Evolutionary conservation across 2,888 invertebrate genomes (phyloP).

Genomic region (Cephus spinipes): DNA sequence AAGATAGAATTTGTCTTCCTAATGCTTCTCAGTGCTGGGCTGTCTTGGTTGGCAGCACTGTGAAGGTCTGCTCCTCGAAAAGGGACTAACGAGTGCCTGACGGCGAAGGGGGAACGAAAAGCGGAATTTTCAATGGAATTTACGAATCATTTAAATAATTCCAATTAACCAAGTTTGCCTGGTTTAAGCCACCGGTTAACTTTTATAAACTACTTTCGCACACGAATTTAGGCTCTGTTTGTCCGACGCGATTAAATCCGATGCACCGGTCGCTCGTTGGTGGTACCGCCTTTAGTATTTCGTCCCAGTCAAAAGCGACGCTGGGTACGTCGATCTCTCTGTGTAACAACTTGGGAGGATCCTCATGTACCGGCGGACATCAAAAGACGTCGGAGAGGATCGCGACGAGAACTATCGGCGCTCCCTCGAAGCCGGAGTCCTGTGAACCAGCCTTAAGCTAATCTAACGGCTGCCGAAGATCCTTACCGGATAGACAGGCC

Average conservation of each 20-base stretch:
- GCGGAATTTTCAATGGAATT: neutral
- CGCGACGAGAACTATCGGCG: neutral
- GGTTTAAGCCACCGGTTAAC: neutral
- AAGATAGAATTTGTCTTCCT: neutral
- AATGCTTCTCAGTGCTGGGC: neutral
- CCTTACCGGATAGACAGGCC: slow-evolving; percentile 6
- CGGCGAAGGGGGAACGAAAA: neutral
- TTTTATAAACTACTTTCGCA: neutral
- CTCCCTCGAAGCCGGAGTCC: neutral
- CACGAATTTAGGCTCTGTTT: neutral
- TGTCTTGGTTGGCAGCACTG: neutral
- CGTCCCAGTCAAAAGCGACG: neutral
- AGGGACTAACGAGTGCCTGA: neutral
- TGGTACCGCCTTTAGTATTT: neutral
- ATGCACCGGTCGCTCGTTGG: neutral
- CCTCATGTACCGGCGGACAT: neutral
- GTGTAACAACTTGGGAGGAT: neutral
- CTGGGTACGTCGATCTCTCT: neutral
- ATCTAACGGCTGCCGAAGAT: neutral
- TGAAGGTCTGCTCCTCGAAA: neutral
- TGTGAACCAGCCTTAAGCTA: neutral
- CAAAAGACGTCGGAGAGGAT: neutral
- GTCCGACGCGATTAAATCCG: neutral
- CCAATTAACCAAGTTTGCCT: neutral
- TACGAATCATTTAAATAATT: neutral